Base-by-base conservation (phyloP, 1,140 invertebrate species). In the Drosophila pachea region DNA sequence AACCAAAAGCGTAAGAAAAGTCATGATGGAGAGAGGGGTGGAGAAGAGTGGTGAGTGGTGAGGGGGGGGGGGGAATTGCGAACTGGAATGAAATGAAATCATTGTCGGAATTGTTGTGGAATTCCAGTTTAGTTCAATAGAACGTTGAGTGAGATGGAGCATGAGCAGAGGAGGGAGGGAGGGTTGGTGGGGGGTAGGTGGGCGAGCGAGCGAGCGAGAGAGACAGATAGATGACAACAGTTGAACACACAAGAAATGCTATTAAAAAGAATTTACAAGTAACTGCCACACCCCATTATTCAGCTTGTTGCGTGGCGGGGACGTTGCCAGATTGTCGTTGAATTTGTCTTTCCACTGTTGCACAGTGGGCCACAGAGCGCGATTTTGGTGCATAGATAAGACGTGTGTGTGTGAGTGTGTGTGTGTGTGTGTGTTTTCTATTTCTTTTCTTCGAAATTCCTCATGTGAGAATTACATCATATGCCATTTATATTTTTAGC, bases 381-480 rank as follows among this genome's bases (percentile, higher is more conserved):
- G 31, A 5, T 29, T 48, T 9, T 29, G 8, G 5, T 6, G 47
- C 47, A 12, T n/a, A 48, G 11, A 32, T 32, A 50, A 35, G 7
- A 33, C 59, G 40, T 47, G 38, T 64, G 40, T 64, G 45, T 43
- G 2, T 8, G 8, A 4, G 9, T 22, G 6, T 8, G 14, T 11
- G 9, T 43, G 8, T 48, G 32, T 42, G 29, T 50, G 53, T 49
- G 43, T 65, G 33, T 29, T 38, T 31, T 22, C 29, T 14, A 32
- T 36, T 36, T 36, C 8, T 36, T 43, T 7, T 43, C 14, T 7
- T 16, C 33, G 33, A 59, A 59, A 66, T 66, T 66, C 63, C 56
- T 56, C n/a, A 48, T 47, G 53, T 29, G 35, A 52, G 35, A 58
- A 71, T 71, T 71, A 71, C 68, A 71, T 71, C 68, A 71, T 71